Conservation (phyloP, 2,888 invertebrate species). For the Tillus elongatus region DNA sequence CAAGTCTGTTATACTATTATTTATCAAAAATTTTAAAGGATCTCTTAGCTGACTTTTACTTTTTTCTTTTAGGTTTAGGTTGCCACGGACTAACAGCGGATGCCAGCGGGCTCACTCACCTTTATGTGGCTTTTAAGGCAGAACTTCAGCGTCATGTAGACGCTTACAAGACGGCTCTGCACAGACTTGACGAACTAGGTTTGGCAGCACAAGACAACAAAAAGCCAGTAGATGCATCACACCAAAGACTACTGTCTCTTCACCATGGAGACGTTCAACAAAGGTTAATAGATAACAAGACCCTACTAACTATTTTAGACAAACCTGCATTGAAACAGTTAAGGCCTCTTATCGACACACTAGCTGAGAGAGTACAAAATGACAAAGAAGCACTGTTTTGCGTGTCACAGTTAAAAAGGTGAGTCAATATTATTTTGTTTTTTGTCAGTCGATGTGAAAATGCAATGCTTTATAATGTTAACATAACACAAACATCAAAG, state of each 20-base stretch:
- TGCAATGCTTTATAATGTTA: constrained; percentile 8
- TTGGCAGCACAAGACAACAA: constrained; percentile 46
- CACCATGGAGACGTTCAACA: constrained; percentile 81
- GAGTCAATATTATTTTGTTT: constrained; percentile 6
- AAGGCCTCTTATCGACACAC: constrained; percentile 53
- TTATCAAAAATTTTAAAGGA: no score
- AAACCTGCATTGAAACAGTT: constrained; percentile 74
- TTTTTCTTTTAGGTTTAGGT: constrained; percentile 53
- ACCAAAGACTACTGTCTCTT: constrained; percentile 78
- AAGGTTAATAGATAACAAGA: constrained; percentile 84
- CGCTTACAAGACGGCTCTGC: constrained; percentile 77
- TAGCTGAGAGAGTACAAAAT: constrained; percentile 75
- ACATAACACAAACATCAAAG: constrained; percentile 6
- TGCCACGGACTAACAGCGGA: constrained; percentile 76
- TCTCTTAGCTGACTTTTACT: no score
- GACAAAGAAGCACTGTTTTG: constrained; percentile 80
- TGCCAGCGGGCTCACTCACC: constrained; percentile 56
- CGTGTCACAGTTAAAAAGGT: constrained; percentile 56
- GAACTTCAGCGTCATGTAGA: constrained; percentile 78
- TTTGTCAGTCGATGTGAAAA: not conserved
- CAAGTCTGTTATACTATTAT: no score
- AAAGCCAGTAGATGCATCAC: constrained; percentile 72
- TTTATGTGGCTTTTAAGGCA: constrained; percentile 73
- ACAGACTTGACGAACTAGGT: constrained; percentile 70
- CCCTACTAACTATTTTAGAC: constrained; percentile 73